phyloP scores from a whole-genome alignment of 1,140 invertebrate genomes.

The Drosophila novamexicana region DNA sequence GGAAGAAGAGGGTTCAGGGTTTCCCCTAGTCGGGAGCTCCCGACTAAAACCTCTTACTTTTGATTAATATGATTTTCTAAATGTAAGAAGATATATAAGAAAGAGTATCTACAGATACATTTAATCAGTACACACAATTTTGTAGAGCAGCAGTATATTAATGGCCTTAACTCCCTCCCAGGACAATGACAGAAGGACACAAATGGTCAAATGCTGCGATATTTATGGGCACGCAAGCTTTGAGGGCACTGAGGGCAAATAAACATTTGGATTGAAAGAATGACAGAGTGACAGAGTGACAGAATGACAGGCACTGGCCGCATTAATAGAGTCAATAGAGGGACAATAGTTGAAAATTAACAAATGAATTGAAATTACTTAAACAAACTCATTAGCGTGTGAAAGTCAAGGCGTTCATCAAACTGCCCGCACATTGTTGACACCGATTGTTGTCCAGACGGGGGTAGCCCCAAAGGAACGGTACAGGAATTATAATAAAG shows the following conservation, averaged over 20 bases:
- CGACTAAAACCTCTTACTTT: too few species aligned
- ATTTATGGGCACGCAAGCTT: slow-evolving; percentile 55
- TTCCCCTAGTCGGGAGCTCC: too few species aligned
- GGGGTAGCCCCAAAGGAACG: slow-evolving; percentile 1
- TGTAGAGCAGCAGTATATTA: slow-evolving; percentile 20
- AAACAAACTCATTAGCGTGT: slow-evolving; percentile 80
- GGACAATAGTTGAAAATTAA: slow-evolving; percentile 81
- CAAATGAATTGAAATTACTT: slow-evolving; percentile 83
- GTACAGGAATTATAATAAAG: slow-evolving; percentile 14
- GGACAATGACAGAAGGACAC: slow-evolving; percentile 62
- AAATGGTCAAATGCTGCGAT: slow-evolving; percentile 17
- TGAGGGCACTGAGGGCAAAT: slow-evolving; percentile 27
- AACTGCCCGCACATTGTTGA: slow-evolving; percentile 54
- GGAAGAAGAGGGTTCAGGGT: too few species aligned
- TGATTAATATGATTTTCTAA: too few species aligned
- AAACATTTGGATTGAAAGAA: slow-evolving; percentile 3
- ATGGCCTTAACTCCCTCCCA: slow-evolving; percentile 35
- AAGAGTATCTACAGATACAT: neutral
- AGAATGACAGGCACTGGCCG: slow-evolving; percentile 39
- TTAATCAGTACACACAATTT: slow-evolving; percentile 14
- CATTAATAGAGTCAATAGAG: slow-evolving; percentile 78
- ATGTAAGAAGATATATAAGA: neutral
- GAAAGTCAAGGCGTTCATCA: slow-evolving; percentile 60
- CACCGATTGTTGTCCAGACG: slow-evolving; percentile 48
- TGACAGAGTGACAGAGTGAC: slow-evolving; percentile 11